These are phyloP conservation scores for Myanophis thanlyinensis DNA, from an alignment of 2,113 vertebrate genomes.

Conservation along the genomic window DNA sequence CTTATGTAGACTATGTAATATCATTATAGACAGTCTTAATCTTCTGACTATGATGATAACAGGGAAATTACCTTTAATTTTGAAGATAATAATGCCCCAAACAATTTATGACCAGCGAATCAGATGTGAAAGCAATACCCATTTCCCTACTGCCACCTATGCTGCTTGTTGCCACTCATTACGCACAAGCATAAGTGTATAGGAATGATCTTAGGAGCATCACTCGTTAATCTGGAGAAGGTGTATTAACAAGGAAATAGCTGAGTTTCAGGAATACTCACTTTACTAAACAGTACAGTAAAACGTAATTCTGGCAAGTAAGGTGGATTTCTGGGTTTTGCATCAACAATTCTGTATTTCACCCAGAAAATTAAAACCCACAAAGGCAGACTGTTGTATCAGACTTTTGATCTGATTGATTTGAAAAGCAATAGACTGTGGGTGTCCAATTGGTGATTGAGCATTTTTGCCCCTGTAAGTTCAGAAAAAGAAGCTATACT, in stretches of 20 bases:
- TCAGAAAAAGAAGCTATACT: background rate
- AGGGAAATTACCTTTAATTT: background rate
- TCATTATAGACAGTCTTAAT: background rate
- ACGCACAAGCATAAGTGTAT: background rate
- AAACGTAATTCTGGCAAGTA: background rate
- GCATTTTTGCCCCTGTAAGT: background rate
- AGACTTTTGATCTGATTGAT: background rate
- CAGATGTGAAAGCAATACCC: background rate
- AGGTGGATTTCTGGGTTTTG: background rate
- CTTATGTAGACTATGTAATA: slow-evolving; percentile 26
- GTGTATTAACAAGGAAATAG: background rate
- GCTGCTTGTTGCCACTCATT: background rate
- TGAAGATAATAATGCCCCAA: background rate
- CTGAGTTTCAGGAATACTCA: background rate
- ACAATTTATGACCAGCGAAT: too few species aligned
- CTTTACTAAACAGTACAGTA: background rate
- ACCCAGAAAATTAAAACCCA: background rate
- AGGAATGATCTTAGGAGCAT: background rate
- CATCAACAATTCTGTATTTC: background rate
- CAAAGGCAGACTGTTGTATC: background rate
- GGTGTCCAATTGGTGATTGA: background rate
- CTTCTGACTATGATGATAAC: background rate
- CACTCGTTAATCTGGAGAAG: background rate
- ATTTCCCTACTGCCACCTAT: background rate
- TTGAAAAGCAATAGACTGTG: background rate